Evolutionary conservation across 1,140 invertebrate genomes (phyloP).

Genomic region (Aphis gossypii): DNA sequence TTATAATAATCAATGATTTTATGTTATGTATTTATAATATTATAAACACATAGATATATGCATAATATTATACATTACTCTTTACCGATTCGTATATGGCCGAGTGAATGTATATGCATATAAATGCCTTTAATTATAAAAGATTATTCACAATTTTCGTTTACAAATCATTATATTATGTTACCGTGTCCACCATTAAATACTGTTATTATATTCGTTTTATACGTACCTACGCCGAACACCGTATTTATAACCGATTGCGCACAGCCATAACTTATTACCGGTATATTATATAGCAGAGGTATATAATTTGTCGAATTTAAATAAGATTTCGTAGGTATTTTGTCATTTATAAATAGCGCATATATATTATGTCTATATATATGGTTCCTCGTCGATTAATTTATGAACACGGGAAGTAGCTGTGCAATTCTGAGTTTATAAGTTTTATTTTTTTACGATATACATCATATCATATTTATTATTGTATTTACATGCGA

Average conservation of each 20-base stretch:
- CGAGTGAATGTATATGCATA: not conserved
- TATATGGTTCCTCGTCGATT: not conserved
- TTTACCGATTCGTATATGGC: not conserved
- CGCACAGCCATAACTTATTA: not conserved
- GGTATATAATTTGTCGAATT: not conserved
- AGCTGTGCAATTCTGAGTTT: not conserved
- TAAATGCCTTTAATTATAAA: not conserved
- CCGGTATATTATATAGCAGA: not conserved
- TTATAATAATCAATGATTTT: not conserved
- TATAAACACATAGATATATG: not conserved
- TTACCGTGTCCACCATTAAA: not conserved
- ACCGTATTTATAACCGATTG: too few species aligned
- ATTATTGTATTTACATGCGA: not conserved
- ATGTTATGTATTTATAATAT: not conserved
- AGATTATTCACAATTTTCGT: not conserved
- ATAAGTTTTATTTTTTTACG: not conserved
- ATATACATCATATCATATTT: not conserved
- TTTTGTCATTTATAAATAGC: not conserved
- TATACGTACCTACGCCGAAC: not conserved
- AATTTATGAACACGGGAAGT: not conserved
- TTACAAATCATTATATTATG: not conserved
- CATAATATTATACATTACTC: not conserved
- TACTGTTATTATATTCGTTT: not conserved
- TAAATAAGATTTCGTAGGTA: not conserved
- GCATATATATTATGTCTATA: too few species aligned